Percentiles rank a stretch among this genome's conserved stretches.
These are phyloP conservation scores for Halcyon senegalensis DNA, from an alignment of 2,113 vertebrate species.

Conservation along the genomic window DNA sequence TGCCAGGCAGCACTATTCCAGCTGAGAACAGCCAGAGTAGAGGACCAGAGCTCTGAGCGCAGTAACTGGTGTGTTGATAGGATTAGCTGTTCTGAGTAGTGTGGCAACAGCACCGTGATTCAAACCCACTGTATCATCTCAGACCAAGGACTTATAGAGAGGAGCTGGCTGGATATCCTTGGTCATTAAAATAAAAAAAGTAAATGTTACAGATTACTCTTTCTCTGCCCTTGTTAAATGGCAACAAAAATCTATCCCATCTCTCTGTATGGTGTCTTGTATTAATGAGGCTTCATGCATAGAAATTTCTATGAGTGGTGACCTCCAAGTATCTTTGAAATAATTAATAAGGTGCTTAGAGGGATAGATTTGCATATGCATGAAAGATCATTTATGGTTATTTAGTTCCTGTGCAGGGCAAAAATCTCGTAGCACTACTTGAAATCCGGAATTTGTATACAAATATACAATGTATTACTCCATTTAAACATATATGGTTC, in stretches of 20 bases:
- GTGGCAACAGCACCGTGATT: neutral
- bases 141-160: neutral
- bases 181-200: slow-evolving; percentile 33
- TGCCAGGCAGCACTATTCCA: neutral
- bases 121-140: neutral
- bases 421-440: slow-evolving; percentile 33
- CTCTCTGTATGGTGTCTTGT: slow-evolving; percentile 56
- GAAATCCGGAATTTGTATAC: slow-evolving; percentile 4
- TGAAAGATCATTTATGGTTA: slow-evolving; percentile 62
- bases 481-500: neutral
- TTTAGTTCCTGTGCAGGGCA: slow-evolving; percentile 60
- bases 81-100: slow-evolving; percentile 4
- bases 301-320: slow-evolving; percentile 70
- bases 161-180: neutral
- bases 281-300: slow-evolving; percentile 74
- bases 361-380: slow-evolving; percentile 74
- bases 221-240: slow-evolving; percentile 55
- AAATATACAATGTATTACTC: neutral
- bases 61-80: neutral
- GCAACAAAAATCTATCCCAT: slow-evolving; percentile 53
- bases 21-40: neutral
- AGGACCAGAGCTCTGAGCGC: neutral
- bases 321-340: slow-evolving; percentile 80
- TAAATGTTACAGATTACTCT: slow-evolving; percentile 28
- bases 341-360: slow-evolving; percentile 80